A percentile compares a stretch with the other conserved stretches of the same genome.
Conservation (phyloP, 2,888 invertebrate genomes). For the Caenorhabditis zanzibari region DNA sequence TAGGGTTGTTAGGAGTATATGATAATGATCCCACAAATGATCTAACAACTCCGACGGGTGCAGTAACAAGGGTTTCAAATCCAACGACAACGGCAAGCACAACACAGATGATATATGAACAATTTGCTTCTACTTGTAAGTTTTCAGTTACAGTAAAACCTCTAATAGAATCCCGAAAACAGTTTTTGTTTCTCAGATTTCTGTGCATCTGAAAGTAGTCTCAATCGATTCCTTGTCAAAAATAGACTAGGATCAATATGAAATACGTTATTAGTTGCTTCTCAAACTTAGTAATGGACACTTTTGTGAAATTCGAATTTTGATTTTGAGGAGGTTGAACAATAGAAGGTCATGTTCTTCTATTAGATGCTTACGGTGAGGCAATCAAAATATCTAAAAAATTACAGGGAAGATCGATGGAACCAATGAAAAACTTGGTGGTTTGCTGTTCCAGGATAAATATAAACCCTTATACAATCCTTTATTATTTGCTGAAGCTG, state of each 20-base stretch:
- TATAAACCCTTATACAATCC: conserved; percentile 81
- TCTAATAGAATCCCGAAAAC: not conserved
- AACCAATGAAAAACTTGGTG: conserved; percentile 72
- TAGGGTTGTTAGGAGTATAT: conserved; percentile 79
- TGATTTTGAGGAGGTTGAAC: too few relatives aligned
- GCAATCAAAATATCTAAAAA: too few relatives aligned
- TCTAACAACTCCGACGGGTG: conserved; percentile 73
- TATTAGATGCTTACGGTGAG: too few relatives aligned
- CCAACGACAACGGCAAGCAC: conserved; percentile 72
- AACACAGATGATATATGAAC: conserved; percentile 77
- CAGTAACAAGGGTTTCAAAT: conserved; percentile 66
- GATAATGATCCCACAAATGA: conserved; percentile 82
- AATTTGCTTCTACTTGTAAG: conserved; percentile 77
- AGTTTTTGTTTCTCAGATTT: too few relatives aligned
- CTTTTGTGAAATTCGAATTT: too few relatives aligned
- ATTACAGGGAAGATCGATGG: conserved; percentile 75
- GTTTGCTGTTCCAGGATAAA: conserved; percentile 77
- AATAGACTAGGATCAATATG: too few relatives aligned
- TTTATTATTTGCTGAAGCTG: conserved; percentile 73
- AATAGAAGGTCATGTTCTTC: too few relatives aligned
- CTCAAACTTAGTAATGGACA: too few relatives aligned
- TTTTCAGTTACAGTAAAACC: not conserved
- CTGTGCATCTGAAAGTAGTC: too few relatives aligned
- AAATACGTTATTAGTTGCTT: too few relatives aligned
- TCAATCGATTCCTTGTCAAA: too few relatives aligned